Percentiles rank a stretch among this genome's conserved stretches.
These are phyloP conservation scores for Drosophila multiciliata DNA, from an alignment of 2,888 invertebrate genomes.

Conservation along the genomic window DNA sequence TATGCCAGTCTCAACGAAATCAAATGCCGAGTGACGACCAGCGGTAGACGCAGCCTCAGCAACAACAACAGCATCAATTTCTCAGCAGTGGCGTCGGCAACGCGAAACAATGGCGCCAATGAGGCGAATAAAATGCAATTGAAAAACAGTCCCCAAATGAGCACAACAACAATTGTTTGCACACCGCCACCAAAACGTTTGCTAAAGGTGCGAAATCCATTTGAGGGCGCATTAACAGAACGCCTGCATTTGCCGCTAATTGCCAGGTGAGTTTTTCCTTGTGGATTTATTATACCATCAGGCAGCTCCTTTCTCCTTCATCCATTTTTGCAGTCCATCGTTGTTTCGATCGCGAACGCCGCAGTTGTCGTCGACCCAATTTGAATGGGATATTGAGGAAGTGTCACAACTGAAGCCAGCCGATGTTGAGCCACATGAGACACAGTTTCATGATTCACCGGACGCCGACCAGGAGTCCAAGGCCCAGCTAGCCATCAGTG, in stretches of 20 bases:
- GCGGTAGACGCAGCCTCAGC: slow-evolving; percentile 44
- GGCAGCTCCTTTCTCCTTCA: background rate
- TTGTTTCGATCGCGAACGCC: slow-evolving; percentile 83
- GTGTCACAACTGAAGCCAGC: slow-evolving; percentile 88
- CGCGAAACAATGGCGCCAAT: slow-evolving; percentile 68
- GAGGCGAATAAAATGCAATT: slow-evolving; percentile 51
- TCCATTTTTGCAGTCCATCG: slow-evolving; percentile 76
- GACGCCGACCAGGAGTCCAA: slow-evolving; percentile 87
- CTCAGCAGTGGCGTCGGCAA: slow-evolving; percentile 37
- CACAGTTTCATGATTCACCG: slow-evolving; percentile 86
- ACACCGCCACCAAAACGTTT: slow-evolving; percentile 87
- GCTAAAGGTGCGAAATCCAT: slow-evolving; percentile 87
- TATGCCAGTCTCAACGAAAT: slow-evolving; percentile 53
- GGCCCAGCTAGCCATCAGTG: slow-evolving; percentile 87
- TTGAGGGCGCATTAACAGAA: slow-evolving; percentile 87
- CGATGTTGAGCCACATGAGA: slow-evolving; percentile 86
- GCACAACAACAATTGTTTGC: slow-evolving; percentile 33
- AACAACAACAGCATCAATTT: slow-evolving; percentile 31
- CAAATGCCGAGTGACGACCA: slow-evolving; percentile 50
- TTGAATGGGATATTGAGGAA: slow-evolving; percentile 89
- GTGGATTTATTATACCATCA: background rate
- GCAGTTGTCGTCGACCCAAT: slow-evolving; percentile 85
- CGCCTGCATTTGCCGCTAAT: slow-evolving; percentile 87
- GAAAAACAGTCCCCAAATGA: slow-evolving; percentile 63
- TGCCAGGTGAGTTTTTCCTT: slow-evolving; percentile 81